Evolutionary conservation across 2,797 vertebrate species (phyloP).

Genomic region (Danio jaintianensis): DNA sequence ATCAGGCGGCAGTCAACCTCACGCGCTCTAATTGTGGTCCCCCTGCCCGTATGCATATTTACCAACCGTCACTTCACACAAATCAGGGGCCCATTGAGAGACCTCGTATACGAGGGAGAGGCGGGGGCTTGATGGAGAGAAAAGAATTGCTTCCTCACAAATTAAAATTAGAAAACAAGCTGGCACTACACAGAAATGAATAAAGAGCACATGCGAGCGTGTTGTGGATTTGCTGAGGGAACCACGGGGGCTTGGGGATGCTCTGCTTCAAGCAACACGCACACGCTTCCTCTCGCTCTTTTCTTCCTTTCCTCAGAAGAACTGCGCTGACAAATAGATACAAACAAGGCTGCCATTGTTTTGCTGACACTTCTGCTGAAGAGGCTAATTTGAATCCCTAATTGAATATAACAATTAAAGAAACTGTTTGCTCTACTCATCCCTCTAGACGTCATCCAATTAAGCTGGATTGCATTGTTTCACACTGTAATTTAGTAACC

Average conservation of each 20-base stretch:
- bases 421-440: conserved; percentile 81
- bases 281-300: conserved; percentile 61
- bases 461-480: conserved; percentile 79
- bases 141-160: conserved; percentile 94
- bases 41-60: conserved; percentile 95
- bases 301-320: conserved; percentile 67
- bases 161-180: conserved; percentile 99
- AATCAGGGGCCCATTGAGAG: conserved; percentile 98
- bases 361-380: conserved; percentile 74
- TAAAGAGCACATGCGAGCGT: conserved; percentile 11
- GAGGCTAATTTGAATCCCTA: conserved; percentile 83
- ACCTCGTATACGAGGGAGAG: conserved; percentile 78
- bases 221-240: conserved; percentile 73
- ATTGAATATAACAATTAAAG: conserved; percentile 86
- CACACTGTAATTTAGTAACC: conserved; percentile 78
- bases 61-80: conserved; percentile 99
- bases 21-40: conserved; percentile 96
- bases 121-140: conserved; percentile 29
- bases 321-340: conserved; percentile 77
- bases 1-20: conserved; percentile 98
- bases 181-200: conserved; percentile 92
- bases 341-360: conserved; percentile 81
- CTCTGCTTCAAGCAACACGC: conserved; percentile 68
- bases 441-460: conserved; percentile 85
- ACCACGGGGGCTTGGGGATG: conserved; percentile 74